These are phyloP conservation scores for Thunnus albacares DNA, from an alignment of 2,797 vertebrate species.

Conservation along the genomic window DNA sequence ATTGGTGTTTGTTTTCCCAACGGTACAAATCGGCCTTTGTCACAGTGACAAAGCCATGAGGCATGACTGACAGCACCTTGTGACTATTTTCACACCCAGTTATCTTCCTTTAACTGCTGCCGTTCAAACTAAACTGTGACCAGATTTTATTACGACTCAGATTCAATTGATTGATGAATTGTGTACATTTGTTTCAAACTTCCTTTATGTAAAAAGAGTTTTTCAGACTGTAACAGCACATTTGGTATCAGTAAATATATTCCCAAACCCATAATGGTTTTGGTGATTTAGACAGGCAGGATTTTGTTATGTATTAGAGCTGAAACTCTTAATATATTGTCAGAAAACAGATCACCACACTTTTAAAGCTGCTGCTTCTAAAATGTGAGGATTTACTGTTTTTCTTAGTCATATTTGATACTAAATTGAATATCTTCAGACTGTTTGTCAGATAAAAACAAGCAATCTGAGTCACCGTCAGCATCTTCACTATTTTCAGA, in stretches of 20 bases:
- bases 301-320: not conserved
- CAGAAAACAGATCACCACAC: not conserved
- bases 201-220: not conserved
- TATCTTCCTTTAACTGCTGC: slow-evolving; percentile 18
- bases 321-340: not conserved
- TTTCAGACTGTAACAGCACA: not conserved
- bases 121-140: slow-evolving; percentile 4
- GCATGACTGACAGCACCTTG: slow-evolving; percentile 53
- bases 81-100: slow-evolving; percentile 62
- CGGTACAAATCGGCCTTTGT: not conserved
- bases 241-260: not conserved
- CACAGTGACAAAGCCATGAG: slow-evolving; percentile 48
- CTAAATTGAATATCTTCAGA: not conserved
- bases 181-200: not conserved
- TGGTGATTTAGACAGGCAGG: not conserved
- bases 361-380: not conserved
- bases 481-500: slow-evolving; percentile 11
- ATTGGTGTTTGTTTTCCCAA: slow-evolving; percentile 8
- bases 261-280: no score
- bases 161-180: not conserved
- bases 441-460: not conserved
- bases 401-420: not conserved
- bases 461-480: not conserved
- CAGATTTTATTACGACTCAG: not conserved
- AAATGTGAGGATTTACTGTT: not conserved